Percentiles rank a stretch among this genome's conserved stretches.
Evolutionary conservation across 2,888 invertebrate species (phyloP).

Genomic region (Drosophila koepferae): DNA sequence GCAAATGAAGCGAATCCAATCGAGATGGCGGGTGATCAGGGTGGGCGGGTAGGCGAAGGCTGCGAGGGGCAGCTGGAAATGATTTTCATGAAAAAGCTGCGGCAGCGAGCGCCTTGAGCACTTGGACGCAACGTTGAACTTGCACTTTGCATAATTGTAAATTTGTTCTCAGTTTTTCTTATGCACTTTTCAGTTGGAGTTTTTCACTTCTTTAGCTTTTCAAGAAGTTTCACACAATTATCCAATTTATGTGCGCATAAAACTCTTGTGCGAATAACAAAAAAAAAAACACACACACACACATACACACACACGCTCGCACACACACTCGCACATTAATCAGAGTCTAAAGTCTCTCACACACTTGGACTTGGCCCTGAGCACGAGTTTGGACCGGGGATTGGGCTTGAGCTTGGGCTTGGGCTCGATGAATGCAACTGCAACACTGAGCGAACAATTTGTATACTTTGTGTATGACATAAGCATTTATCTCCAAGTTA

Average conservation of each 20-base stretch:
- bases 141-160: slow-evolving; percentile 75
- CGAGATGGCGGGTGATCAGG: background rate
- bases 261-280: slow-evolving; percentile 63
- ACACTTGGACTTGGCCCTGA: slow-evolving; percentile 60
- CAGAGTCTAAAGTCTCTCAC: slow-evolving; percentile 47
- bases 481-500: background rate
- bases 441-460: slow-evolving; percentile 4
- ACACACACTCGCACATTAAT: background rate
- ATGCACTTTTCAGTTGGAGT: background rate
- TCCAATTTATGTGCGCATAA: slow-evolving; percentile 63
- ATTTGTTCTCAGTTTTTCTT: background rate
- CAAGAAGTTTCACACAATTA: slow-evolving; percentile 67
- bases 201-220: slow-evolving; percentile 9
- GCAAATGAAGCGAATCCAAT: slow-evolving; percentile 61
- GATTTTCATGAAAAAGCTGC: slow-evolving; percentile 1
- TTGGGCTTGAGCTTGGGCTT: slow-evolving; percentile 11
- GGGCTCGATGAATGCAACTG: slow-evolving; percentile 15
- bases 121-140: slow-evolving; percentile 58
- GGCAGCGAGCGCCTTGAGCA: slow-evolving; percentile 19
- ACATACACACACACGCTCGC: background rate
- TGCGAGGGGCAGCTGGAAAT: background rate
- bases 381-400: background rate
- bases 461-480: background rate
- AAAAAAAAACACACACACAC: background rate
- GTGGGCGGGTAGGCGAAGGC: background rate